Percentiles rank a stretch among this genome's conserved stretches.
phyloP scores from a whole-genome alignment of 1,140 invertebrate genomes.

The Drosophila aff. region DNA sequence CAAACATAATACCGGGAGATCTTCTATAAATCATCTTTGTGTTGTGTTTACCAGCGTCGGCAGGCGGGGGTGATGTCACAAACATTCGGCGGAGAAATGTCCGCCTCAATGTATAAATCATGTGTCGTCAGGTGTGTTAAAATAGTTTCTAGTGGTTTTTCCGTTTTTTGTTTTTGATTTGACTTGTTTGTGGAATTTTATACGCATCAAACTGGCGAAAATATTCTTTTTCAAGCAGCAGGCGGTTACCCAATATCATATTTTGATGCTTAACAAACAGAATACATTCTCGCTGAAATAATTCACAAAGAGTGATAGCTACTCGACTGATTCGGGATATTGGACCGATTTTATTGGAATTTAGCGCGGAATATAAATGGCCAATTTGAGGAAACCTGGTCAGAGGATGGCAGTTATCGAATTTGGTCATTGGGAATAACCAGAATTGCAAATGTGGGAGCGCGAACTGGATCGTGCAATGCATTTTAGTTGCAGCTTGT shows the following conservation, averaged over 20 bases:
- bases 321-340: slow-evolving; percentile 13
- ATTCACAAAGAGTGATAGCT: slow-evolving; percentile 16
- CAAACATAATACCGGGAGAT: slow-evolving; percentile 21
- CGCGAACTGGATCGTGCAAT: slow-evolving; percentile 34
- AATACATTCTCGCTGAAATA: slow-evolving; percentile 31
- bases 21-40: slow-evolving; percentile 29
- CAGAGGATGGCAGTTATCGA: slow-evolving; percentile 38
- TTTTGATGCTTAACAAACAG: slow-evolving; percentile 31
- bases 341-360: slow-evolving; percentile 31
- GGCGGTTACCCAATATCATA: slow-evolving; percentile 42
- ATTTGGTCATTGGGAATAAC: slow-evolving; percentile 56
- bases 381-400: slow-evolving; percentile 34
- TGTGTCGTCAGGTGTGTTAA: slow-evolving; percentile 80
- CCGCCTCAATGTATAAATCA: slow-evolving; percentile 28
- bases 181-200: slow-evolving; percentile 49
- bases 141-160: slow-evolving; percentile 77
- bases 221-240: slow-evolving; percentile 26
- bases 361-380: slow-evolving; percentile 55
- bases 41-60: slow-evolving; percentile 3
- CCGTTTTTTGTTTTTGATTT: slow-evolving; percentile 4
- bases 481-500: slow-evolving; percentile 32
- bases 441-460: slow-evolving; percentile 42
- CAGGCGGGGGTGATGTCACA: slow-evolving; percentile 18
- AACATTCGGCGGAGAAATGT: slow-evolving; percentile 26
- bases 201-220: slow-evolving; percentile 34